Percentiles rank a stretch among this genome's conserved stretches.
phyloP scores from a whole-genome alignment of 1,140 invertebrate species.

The Brachionus plicatilis region DNA sequence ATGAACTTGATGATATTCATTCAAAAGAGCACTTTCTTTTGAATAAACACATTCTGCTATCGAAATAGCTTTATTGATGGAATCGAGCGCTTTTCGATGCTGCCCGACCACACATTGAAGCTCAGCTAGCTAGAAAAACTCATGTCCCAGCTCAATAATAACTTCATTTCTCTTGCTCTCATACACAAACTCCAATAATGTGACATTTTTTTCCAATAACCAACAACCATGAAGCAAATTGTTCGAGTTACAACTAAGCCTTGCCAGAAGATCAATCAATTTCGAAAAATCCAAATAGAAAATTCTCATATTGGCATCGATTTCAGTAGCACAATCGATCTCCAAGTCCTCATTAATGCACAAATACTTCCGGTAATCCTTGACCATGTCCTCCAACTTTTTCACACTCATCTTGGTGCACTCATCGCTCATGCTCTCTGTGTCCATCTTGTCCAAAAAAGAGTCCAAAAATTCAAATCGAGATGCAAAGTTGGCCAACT shows the following conservation, averaged over 20 bases:
- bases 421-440: not conserved
- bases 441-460: not conserved
- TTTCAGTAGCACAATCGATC: not conserved
- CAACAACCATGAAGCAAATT: conserved; percentile 51
- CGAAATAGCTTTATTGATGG: conserved; percentile 42
- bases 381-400: not conserved
- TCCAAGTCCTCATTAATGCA: not conserved
- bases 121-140: conserved; percentile 57
- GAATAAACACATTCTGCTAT: conserved; percentile 22
- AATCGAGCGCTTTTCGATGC: conserved; percentile 41
- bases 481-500: not conserved
- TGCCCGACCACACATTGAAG: conserved; percentile 59
- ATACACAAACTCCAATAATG: conserved; percentile 57
- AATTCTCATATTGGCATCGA: conserved; percentile 22
- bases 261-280: conserved; percentile 24
- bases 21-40: not conserved
- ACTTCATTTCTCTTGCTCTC: conserved; percentile 48
- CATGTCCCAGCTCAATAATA: conserved; percentile 61
- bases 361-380: not conserved
- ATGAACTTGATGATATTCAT: conserved; percentile 1
- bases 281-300: not conserved
- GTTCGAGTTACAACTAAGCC: conserved; percentile 42
- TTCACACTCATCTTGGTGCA: not conserved
- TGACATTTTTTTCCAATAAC: conserved; percentile 56
- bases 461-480: not conserved